Base-by-base conservation (phyloP, 1,140 invertebrate genomes). In the Rhopalosiphum padi region DNA sequence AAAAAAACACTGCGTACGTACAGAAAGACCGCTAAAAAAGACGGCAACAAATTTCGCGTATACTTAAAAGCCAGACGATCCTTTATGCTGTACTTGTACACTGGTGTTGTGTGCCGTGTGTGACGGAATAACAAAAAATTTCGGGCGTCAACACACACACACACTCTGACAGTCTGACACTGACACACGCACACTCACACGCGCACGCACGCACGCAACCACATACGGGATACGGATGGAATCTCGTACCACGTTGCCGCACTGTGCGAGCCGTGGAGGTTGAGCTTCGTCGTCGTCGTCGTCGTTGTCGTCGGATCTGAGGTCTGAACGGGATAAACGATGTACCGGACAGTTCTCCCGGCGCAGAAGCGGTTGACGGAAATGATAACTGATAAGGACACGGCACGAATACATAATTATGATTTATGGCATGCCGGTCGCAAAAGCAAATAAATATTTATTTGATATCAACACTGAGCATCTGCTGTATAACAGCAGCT, bases 231-330 rank as follows among this genome's bases (percentile, higher is more conserved):
- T 25, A 51, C 37, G 89, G 25, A 90, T 60, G 25, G 48, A 93
- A 85, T 83, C 82, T 93, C 48, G 91, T n/a, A 37, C 82, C 91
- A 86, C 91, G 91, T 93, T 93, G 91, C 91, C 91, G 82, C 48
- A 37, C 82, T 51, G 91, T 93, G 82, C 91, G 43, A 25, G 1
- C 30, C 60, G 60, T 30, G 77, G 77, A 91, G 90, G 90, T 51
- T 92, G 51, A 51, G n/a, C n/a, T 60, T 43, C 60, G 82, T 91
- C 46, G 90, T 68, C 43, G 90, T 7, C 90, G 43, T 35, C 23
- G 41, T 41, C 41, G 41, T 41, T 41, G 41, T 41, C 41, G 41
- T 41, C 3, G 41, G 41, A 41, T 41, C 41, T 41, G 41, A 41
- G 77, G 37, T 21, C n/a, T 55, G n/a, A 77, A 11, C 8, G 68